Percentiles rank a stretch among this genome's conserved stretches.
These are phyloP conservation scores for Luscinia megarhynchos DNA, from an alignment of 2,797 vertebrate species.

Conservation along the genomic window DNA sequence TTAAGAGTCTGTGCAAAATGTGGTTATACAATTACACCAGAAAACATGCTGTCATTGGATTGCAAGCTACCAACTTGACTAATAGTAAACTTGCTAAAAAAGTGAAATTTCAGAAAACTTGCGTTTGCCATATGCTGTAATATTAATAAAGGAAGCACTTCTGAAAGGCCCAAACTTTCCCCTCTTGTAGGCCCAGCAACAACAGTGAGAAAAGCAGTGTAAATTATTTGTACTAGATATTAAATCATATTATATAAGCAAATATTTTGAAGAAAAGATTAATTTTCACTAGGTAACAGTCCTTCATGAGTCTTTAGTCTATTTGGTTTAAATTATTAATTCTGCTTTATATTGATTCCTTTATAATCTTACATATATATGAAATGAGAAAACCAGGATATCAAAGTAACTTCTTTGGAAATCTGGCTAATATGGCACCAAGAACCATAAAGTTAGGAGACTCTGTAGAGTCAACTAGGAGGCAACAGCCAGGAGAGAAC, in stretches of 20 bases:
- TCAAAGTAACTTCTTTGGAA: background rate
- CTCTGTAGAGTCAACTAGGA: background rate
- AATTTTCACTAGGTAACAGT: background rate
- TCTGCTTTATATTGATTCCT: background rate
- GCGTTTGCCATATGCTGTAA: rapidly evolving
- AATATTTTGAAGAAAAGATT: background rate
- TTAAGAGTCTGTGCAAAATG: background rate
- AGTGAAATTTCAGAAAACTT: background rate
- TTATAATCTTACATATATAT: background rate
- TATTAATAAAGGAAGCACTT: background rate
- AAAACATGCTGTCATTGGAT: background rate
- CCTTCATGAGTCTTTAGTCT: background rate
- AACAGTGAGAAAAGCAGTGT: background rate
- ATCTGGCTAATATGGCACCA: background rate
- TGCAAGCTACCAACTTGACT: background rate
- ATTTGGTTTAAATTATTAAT: background rate
- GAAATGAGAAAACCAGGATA: background rate
- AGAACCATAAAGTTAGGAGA: background rate
- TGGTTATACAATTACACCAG: background rate
- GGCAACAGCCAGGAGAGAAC: background rate
- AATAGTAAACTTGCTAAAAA: background rate
- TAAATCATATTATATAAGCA: background rate
- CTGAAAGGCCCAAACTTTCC: background rate
- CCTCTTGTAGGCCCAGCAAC: background rate
- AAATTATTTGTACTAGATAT: background rate